Evolutionary conservation across 2,113 vertebrate genomes (phyloP).

Genomic region (Albula goreensis): DNA sequence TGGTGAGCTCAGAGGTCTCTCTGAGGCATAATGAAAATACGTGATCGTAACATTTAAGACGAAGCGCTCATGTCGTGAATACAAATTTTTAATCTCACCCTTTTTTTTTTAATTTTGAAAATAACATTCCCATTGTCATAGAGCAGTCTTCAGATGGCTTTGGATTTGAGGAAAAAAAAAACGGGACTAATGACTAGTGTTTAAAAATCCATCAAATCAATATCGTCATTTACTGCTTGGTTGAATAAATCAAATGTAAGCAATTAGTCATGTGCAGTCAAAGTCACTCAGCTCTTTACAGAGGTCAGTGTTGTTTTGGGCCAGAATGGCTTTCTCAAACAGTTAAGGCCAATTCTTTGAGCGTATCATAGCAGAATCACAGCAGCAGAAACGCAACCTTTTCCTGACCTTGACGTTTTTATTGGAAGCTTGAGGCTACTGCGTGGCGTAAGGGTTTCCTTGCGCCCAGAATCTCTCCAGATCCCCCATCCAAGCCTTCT

Average conservation of each 20-base stretch:
- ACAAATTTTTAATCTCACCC: not conserved
- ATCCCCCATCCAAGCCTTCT: not conserved
- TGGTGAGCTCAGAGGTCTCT: not conserved
- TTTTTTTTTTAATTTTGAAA: no score
- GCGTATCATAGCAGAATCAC: not conserved
- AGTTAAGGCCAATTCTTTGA: not conserved
- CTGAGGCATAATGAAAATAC: not conserved
- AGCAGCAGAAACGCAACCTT: not conserved
- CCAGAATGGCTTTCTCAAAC: not conserved
- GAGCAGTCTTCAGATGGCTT: no score
- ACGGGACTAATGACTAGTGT: no score
- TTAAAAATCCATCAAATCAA: no score
- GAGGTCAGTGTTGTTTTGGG: not conserved
- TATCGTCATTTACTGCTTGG: no score
- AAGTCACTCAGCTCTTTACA: not conserved
- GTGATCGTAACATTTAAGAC: not conserved
- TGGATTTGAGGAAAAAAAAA: no score
- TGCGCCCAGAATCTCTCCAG: constrained; percentile 8
- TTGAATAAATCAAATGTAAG: no score
- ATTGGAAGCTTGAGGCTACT: not conserved
- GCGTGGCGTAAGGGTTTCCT: not conserved
- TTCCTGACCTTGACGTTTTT: not conserved
- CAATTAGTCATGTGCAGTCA: not conserved
- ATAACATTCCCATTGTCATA: no score
- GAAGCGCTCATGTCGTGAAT: not conserved